Evolutionary conservation across 92 coral and sea anemone species (phyloP), one percentile per base, ranked within the genome.

Genomic region (Muricea muricata): DNA sequence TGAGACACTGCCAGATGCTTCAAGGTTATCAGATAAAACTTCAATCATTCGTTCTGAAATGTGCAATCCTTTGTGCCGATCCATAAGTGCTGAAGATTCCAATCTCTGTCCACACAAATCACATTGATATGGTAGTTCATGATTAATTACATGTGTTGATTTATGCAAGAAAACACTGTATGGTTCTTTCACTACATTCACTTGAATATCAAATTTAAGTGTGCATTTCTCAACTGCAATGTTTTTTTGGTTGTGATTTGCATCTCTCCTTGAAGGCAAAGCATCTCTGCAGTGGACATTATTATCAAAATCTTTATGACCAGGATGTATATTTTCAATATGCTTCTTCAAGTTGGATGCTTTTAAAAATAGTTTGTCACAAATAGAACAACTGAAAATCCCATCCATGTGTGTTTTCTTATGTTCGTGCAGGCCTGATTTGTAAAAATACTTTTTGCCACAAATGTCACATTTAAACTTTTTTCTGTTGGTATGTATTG

Each of bases 151-250:
- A 13, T 0, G 29, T 3, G 34, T 17, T 3, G 1, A 5, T 4
- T 23, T 30, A 5, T 29, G 3, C 10, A 17, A 5, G 18, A 23
- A 4, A 58, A 18, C 11, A 58, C 34, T 7, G 18, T 6, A 29
- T 18, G 34, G 8, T 23, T 58, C 34, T 15, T 85, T 94, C 88
- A 80, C 93, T 94, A 58, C 98, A 90, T 7, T 81, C 61, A 68
- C 50, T 8, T 17, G 50, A 45, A 45, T 45, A 45, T 45, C 50
- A 45, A 24, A 23, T 58, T 24, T 58, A 24, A 58, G 8, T 17
- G n/a, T n/a, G 14, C 9, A 23, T 29, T 58, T 29, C n/a, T n/a
- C n/a, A n/a, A 23, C 25, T 58, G 12, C 67, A 23, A 30, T 58
- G 14, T 58, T 26, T 24, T 8, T 45, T 9, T 17, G 14, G 9